phyloP scores from a whole-genome alignment of 1,140 invertebrate species.

The Drosophila orosa region DNA sequence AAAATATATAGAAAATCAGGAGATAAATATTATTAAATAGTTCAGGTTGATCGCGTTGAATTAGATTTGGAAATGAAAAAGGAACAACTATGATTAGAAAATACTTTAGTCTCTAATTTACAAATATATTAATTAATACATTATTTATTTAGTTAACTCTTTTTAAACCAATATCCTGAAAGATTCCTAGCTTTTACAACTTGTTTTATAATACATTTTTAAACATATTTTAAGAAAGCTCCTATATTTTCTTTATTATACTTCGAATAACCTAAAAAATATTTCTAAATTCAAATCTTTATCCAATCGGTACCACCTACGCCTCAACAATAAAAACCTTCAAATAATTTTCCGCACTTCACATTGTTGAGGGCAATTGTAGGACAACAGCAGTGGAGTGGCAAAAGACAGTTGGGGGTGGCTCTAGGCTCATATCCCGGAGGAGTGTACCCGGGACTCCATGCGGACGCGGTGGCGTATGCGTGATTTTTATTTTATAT shows the following conservation, averaged over 20 bases:
- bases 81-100: too few relatives aligned
- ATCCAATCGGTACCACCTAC: not conserved
- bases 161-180: too few relatives aligned
- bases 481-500: slow-evolving; percentile 68
- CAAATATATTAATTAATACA: not conserved
- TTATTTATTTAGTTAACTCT: not conserved
- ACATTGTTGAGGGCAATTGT: slow-evolving; percentile 73
- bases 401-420: slow-evolving; percentile 15
- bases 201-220: too few relatives aligned
- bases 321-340: not conserved
- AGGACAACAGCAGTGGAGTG: slow-evolving; percentile 60
- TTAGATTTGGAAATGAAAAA: too few relatives aligned
- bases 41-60: too few relatives aligned
- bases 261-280: not conserved
- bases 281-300: too few relatives aligned
- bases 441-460: slow-evolving; percentile 29
- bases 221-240: not conserved
- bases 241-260: not conserved
- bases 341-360: slow-evolving; percentile 30
- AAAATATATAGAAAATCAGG: not conserved
- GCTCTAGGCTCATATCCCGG: slow-evolving; percentile 22
- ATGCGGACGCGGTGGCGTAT: slow-evolving; percentile 62
- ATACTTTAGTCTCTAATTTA: not conserved
- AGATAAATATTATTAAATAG: not conserved
- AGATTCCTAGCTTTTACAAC: too few relatives aligned